Percentiles rank a stretch among this genome's conserved stretches.
Conservation (phyloP, 2,113 vertebrate species). For the Hucho hucho region DNA sequence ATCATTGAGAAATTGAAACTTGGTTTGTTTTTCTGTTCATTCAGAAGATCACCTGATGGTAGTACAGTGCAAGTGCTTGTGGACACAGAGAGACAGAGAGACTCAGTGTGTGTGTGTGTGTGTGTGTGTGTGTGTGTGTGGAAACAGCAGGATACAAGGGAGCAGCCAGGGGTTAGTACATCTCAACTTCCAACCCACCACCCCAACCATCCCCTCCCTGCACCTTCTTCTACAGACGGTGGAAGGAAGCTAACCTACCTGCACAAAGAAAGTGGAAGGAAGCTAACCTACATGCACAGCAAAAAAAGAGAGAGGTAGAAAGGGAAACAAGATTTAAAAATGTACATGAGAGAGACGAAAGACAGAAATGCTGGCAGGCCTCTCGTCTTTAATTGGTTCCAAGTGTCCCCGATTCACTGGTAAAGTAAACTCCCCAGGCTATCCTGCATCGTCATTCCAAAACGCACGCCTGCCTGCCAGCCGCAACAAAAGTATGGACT, state of each 20-base stretch:
- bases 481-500: constrained; percentile 30
- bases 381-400: constrained; percentile 50
- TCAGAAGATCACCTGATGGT: no score
- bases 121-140: background rate
- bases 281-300: constrained; percentile 23
- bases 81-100: background rate
- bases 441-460: constrained; percentile 9
- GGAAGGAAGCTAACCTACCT: no score
- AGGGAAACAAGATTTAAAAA: constrained; percentile 5
- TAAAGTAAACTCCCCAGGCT: constrained; percentile 31
- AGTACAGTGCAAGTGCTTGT: background rate
- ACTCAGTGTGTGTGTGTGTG: background rate
- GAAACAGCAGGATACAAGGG: background rate
- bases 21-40: no score
- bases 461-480: background rate
- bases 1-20: no score
- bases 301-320: constrained; percentile 14
- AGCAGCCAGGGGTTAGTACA: constrained; percentile 7
- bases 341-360: constrained; percentile 14
- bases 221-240: constrained; percentile 1
- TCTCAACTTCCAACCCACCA: background rate
- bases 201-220: background rate
- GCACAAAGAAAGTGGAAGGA: constrained; percentile 51
- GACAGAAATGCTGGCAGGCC: constrained; percentile 35
- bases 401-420: constrained; percentile 49